Conservation (phyloP, 2,888 invertebrate genomes). For the Thelaira solivaga region DNA sequence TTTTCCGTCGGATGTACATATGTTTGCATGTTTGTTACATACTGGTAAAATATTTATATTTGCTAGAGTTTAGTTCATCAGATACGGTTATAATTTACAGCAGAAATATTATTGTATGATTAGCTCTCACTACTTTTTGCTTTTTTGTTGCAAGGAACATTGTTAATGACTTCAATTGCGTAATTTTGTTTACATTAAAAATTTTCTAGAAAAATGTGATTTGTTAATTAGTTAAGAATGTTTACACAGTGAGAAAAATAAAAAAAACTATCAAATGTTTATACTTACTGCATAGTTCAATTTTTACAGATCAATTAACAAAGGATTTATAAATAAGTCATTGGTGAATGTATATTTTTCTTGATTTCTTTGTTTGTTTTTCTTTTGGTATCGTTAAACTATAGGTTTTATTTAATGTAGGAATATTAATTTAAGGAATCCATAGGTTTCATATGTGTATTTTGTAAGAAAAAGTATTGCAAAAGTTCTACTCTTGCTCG, state of each 20-base stretch:
- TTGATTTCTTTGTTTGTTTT: slow-evolving; percentile 44
- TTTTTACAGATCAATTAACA: slow-evolving; percentile 52
- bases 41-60: too few relatives aligned
- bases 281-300: slow-evolving; percentile 45
- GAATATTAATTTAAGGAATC: slow-evolving; percentile 57
- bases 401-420: slow-evolving; percentile 29
- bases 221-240: slow-evolving; percentile 39
- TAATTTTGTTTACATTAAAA: slow-evolving; percentile 40
- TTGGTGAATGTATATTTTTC: slow-evolving; percentile 18
- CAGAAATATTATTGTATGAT: too few relatives aligned
- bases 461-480: slow-evolving; percentile 11
- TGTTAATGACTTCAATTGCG: slow-evolving; percentile 29
- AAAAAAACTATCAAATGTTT: slow-evolving; percentile 31
- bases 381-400: slow-evolving; percentile 24
- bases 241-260: slow-evolving; percentile 21
- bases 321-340: slow-evolving; percentile 51
- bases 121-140: too few relatives aligned
- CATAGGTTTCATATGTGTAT: slow-evolving; percentile 15
- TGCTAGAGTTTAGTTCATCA: too few relatives aligned
- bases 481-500: slow-evolving; percentile 80
- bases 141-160: slow-evolving; percentile 29
- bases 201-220: slow-evolving; percentile 30
- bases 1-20: too few relatives aligned
- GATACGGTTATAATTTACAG: too few relatives aligned
- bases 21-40: too few relatives aligned